Evolutionary conservation across 35 echinoderm and acorn worm genomes (phyloP).

Genomic region (Apostichopus japonicus): DNA sequence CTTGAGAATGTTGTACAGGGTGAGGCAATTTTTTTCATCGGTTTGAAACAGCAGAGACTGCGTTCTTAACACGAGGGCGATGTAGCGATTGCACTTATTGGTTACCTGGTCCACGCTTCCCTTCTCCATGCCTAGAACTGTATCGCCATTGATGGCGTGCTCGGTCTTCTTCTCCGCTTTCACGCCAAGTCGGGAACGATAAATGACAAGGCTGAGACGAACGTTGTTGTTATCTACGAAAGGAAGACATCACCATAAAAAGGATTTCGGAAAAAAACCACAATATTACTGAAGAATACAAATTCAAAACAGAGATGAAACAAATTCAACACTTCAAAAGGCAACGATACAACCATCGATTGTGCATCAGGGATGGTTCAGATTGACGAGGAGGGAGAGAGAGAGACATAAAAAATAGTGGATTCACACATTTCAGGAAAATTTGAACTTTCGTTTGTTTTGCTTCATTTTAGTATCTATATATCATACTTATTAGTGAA

Average conservation of each 20-base stretch:
- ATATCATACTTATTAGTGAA: too few relatives aligned
- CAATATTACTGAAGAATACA: neutral
- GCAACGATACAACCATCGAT: too few relatives aligned
- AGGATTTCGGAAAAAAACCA: neutral
- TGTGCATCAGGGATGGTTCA: too few relatives aligned
- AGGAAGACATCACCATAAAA: neutral
- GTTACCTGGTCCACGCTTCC: neutral
- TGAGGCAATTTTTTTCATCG: neutral
- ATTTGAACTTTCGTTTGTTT: too few relatives aligned
- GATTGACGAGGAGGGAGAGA: too few relatives aligned
- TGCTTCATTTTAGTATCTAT: too few relatives aligned
- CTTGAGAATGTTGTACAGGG: neutral
- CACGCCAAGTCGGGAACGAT: neutral
- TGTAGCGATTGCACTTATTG: neutral
- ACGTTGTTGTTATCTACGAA: neutral
- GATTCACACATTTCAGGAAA: too few relatives aligned
- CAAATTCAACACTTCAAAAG: too few relatives aligned
- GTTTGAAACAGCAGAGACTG: neutral
- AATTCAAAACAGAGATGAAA: neutral
- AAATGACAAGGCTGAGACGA: neutral
- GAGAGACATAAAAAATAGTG: too few relatives aligned
- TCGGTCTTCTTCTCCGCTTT: conserved; percentile 2
- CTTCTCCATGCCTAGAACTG: conserved; percentile 16
- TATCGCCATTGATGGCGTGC: conserved; percentile 11
- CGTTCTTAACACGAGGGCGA: neutral